Conservation (phyloP, 1,140 invertebrate species). For the Bombyx mori region ASM3026992v2 NC_085122.1:1276501-1277000, state of each 20-base stretch:
- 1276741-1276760: too few relatives aligned
- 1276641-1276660: conserved; percentile 20
- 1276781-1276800: conserved; percentile 25
- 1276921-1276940: conserved; percentile 2
- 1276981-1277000: conserved; percentile 13
- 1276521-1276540: too few relatives aligned
- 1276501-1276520: too few relatives aligned
- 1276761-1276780: conserved; percentile 14
- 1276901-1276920: conserved; percentile 4
- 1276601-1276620: conserved; percentile 22
- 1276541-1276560: neutral
- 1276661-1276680: conserved; percentile 10
- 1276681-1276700: conserved; percentile 15
- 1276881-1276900: conserved; percentile 11
- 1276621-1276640: conserved; percentile 23
- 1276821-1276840: neutral
- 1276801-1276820: conserved; percentile 21
- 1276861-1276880: conserved; percentile 9
- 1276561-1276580: neutral
- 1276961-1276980: conserved; percentile 71
- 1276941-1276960: conserved; percentile 14
- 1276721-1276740: conserved; percentile 23
- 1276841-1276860: neutral
- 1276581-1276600: conserved; percentile 5
- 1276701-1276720: conserved; percentile 24